Base-by-base conservation (phyloP, 2,113 vertebrate species). In the Albula goreensis region DNA sequence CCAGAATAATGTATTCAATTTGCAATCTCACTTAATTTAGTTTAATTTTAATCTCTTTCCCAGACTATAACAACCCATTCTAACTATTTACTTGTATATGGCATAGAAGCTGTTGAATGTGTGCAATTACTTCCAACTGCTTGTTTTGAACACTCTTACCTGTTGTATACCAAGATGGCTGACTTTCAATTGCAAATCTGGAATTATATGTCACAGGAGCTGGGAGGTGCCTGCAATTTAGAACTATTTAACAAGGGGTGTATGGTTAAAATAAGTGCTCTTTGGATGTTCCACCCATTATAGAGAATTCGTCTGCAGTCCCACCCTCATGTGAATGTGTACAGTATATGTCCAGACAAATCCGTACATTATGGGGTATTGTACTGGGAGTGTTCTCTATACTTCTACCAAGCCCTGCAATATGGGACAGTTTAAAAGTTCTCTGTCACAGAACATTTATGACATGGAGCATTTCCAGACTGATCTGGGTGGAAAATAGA, bases 381-480 rank as follows among this genome's bases (percentile, higher is more conserved):
- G 11, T 51, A n/a, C 31, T 5, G 80, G 22, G 51, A 52, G 50
- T n/a, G 50, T 52, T 13, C n/a, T 22, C 50, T 51, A 22, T 81
- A 19, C 51, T 17, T 52, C 50, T 81, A 50, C 80, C 80, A 81
- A 81, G 50, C 19, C 66, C 19, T 81, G 50, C 80, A 52, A 81
- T 81, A 22, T 81, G 50, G 80, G 80, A 81, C 52, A 81, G 5
- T 50, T 50, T 17, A 13, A n/a, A 41, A 81, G 80, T 10, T 52
- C 8, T 81, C 80, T n/a, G 80, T 81, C 80, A 13, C 53, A 50
- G 80, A 50, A 81, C 52, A 81, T 52, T 81, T 81, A 81, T 52
- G 50, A 81, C 50, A 52, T 81, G 19, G 50, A 52, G 51, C 49
- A 81, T 53, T 81, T 81, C 80, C 80, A 17, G 80, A 51, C 22